These are phyloP conservation scores for Calycopis cecrops DNA, from an alignment of 1,140 invertebrate species.

Conservation along the genomic window DNA sequence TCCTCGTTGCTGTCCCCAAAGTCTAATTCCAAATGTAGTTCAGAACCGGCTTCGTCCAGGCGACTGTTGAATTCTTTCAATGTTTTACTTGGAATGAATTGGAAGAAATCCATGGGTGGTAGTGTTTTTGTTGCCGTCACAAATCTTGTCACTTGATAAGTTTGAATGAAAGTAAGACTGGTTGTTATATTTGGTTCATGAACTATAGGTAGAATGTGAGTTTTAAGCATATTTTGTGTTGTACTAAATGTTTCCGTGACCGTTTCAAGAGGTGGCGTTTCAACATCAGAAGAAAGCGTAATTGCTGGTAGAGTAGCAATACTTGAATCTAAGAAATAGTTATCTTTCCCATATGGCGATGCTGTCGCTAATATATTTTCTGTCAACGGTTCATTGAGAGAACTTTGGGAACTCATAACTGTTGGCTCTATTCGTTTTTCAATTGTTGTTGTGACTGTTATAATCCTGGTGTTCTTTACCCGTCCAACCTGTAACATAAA, in stretches of 20 bases:
- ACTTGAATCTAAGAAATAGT: conserved; percentile 82
- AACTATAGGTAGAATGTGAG: conserved; percentile 89
- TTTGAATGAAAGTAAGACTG: conserved; percentile 88
- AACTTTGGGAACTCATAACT: conserved; percentile 73
- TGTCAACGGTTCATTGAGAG: conserved; percentile 83
- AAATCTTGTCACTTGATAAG: conserved; percentile 88
- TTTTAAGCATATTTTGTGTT: conserved; percentile 89
- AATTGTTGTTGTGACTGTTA: conserved; percentile 88
- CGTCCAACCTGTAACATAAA: conserved; percentile 83
- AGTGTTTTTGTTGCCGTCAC: conserved; percentile 92
- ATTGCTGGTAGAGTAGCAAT: conserved; percentile 89
- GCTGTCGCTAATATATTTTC: conserved; percentile 91
- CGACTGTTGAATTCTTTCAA: conserved; percentile 92
- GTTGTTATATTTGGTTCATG: conserved; percentile 82
- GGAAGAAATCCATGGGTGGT: conserved; percentile 89
- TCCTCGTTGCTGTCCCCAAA: conserved; percentile 88
- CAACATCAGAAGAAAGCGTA: conserved; percentile 81
- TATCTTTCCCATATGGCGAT: conserved; percentile 82
- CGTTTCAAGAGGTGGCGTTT: conserved; percentile 89
- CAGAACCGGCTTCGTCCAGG: conserved; percentile 90
- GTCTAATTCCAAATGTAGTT: conserved; percentile 88
- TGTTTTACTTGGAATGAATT: conserved; percentile 90
- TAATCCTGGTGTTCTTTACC: conserved; percentile 89
- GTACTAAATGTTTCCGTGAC: conserved; percentile 94
- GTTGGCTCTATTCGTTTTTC: conserved; percentile 83